Conservation (phyloP, 2,888 invertebrate genomes). For the Xylota segnis region DNA sequence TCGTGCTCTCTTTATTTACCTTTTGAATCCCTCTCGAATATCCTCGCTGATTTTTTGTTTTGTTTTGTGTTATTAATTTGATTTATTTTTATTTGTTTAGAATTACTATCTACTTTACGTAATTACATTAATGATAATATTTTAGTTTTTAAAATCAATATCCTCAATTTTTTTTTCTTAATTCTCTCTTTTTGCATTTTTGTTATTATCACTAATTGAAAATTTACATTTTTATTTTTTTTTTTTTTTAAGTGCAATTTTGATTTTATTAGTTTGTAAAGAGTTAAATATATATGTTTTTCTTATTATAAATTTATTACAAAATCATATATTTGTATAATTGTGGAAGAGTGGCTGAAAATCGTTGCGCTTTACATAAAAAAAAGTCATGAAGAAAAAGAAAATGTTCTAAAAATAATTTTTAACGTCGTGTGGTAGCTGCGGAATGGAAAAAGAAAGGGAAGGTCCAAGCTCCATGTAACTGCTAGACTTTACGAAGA, state of each 20-base stretch:
- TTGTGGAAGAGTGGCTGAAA: background rate
- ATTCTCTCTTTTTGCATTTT: conserved; percentile 22
- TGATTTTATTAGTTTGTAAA: conserved; percentile 35
- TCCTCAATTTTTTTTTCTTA: conserved; percentile 21
- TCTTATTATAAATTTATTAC: conserved; percentile 36
- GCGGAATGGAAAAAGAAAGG: too few species aligned
- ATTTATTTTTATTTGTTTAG: conserved; percentile 8
- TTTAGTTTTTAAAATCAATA: conserved; percentile 10
- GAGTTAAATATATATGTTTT: conserved; percentile 2
- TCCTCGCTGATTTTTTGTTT: conserved; percentile 31
- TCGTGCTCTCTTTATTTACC: conserved; percentile 11
- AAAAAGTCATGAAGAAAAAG: background rate
- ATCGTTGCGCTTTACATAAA: background rate
- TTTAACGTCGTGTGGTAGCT: too few species aligned
- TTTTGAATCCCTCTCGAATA: conserved; percentile 40
- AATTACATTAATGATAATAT: conserved; percentile 50
- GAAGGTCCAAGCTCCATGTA: too few species aligned
- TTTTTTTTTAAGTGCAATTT: conserved; percentile 48
- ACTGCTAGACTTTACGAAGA: too few species aligned
- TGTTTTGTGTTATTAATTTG: conserved; percentile 9
- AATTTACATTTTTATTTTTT: conserved; percentile 46
- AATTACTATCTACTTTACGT: conserved; percentile 50
- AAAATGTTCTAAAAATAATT: background rate
- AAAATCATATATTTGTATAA: conserved; percentile 32
- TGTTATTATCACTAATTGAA: conserved; percentile 33